Evolutionary conservation across 2,888 invertebrate genomes (phyloP).

Genomic region (Drosophila putrida): DNA sequence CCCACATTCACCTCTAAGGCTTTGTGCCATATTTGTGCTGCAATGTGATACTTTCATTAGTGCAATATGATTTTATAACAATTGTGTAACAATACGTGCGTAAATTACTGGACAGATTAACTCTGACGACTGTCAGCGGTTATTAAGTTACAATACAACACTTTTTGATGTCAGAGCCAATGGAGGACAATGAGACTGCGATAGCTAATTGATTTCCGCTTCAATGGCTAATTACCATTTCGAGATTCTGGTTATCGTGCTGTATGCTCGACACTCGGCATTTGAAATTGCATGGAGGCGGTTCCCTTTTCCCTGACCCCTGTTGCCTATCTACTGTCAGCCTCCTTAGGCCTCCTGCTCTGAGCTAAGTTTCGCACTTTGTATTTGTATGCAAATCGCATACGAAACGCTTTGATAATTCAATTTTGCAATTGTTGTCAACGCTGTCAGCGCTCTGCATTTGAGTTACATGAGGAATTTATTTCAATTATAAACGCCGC

Average conservation of each 20-base stretch:
- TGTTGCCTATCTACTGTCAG: too few relatives aligned
- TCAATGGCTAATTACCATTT: conserved; percentile 54
- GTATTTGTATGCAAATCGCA: conserved; percentile 67
- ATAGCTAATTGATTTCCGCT: conserved; percentile 71
- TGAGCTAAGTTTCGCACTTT: conserved; percentile 29
- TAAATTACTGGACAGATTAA: conserved; percentile 26
- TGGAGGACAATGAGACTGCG: background rate
- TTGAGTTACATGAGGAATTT: conserved; percentile 75
- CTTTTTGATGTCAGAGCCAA: conserved; percentile 11
- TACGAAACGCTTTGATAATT: conserved; percentile 70
- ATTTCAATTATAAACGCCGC: conserved; percentile 71
- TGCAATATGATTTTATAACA: background rate
- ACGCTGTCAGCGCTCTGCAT: conserved; percentile 63
- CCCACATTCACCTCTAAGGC: too few relatives aligned
- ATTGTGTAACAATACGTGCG: conserved; percentile 2
- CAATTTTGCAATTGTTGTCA: conserved; percentile 74
- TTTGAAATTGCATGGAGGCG: conserved; percentile 1
- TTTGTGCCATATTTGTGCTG: too few relatives aligned
- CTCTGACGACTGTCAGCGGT: conserved; percentile 35
- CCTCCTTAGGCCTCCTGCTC: background rate
- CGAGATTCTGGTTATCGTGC: conserved; percentile 51
- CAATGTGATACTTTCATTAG: too few relatives aligned
- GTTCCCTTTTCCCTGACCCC: background rate
- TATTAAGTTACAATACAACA: conserved; percentile 27
- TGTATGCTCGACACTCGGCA: conserved; percentile 38